A percentile compares a stretch with the other conserved stretches of the same genome.
phyloP scores from a whole-genome alignment of 2,797 vertebrate species.

The Xiphophorus birchmanni region DNA sequence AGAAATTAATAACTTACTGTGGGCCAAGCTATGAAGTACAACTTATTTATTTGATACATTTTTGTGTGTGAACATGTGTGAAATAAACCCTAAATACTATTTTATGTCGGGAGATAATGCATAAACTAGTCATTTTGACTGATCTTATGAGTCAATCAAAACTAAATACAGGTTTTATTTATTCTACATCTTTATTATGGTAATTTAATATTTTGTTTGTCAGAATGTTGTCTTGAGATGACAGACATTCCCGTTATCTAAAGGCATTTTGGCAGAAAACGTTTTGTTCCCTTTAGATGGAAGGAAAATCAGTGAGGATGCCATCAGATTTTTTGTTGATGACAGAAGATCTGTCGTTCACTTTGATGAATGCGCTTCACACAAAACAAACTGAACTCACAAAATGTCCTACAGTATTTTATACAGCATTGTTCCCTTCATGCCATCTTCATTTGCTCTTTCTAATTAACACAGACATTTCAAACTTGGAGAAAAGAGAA shows the following conservation, averaged over 20 bases:
- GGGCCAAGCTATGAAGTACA: no score
- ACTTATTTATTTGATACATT: no score
- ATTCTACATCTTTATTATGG: not conserved
- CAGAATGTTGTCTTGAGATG: no score
- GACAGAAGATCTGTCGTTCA: not conserved
- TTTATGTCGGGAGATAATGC: not conserved
- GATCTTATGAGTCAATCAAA: no score
- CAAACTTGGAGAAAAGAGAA: not conserved
- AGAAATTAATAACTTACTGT: no score
- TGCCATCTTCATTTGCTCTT: not conserved
- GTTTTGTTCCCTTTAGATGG: not conserved
- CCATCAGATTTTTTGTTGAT: not conserved
- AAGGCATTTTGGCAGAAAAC: not conserved
- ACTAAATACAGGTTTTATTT: not conserved
- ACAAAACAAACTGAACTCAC: not conserved
- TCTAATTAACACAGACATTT: not conserved
- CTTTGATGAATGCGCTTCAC: not conserved
- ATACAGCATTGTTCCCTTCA: not conserved
- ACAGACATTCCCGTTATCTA: not conserved
- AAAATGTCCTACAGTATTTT: not conserved
- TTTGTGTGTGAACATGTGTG: no score
- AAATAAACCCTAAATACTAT: not conserved
- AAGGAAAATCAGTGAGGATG: not conserved
- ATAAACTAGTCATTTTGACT: no score
- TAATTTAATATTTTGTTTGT: not conserved